Evolutionary conservation across 2,113 vertebrate species (phyloP), one percentile per base, ranked within the genome.

Genomic region (Pipra filicauda): DNA sequence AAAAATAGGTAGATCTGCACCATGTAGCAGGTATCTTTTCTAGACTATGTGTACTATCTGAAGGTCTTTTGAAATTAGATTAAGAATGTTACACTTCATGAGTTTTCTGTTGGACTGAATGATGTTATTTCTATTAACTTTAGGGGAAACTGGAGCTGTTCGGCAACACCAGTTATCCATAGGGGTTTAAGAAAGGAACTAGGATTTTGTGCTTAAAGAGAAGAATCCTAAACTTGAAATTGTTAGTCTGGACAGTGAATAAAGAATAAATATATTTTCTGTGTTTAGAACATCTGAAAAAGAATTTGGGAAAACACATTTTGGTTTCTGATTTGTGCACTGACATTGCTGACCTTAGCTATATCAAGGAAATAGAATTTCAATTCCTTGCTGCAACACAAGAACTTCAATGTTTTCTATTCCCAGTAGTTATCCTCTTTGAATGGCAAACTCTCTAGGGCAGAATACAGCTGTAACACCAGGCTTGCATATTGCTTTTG

Each of bases 351-450:
- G 55, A 91, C 31, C 70, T 62, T 62, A 74, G 27, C 12, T 51
- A 3, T 62, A 64, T 5, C 2, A 87, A 39, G 8, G 20, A 94
- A 93, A 74, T 8, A 5, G 3, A 11, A 51, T 59, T 78, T 88
- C 62, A 55, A 3, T 69, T 90, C 23, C 30, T 20, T 35, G 21
- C 3, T 75, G 8, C 43, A 72, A 52, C n/a, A 79, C 0, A 0
- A 62, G 28, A 85, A 54, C 79, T 48, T 48, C 19, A 35, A 10
- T 64, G 10, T 9, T 55, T 82, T 71, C 33, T 62, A 15, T 43
- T 71, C 21, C 4, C 4, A 9, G 1, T 46, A 93, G n/a, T 84
- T 89, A 87, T 18, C 8, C 28, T 71, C 43, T 74, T 89, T 39
- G 71, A 41, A 62, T 21, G 41, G 27, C 14, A 85, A 46, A 72